Evolutionary conservation across 2,113 vertebrate genomes (phyloP).

Genomic region (Dissostichus mawsoni): DNA sequence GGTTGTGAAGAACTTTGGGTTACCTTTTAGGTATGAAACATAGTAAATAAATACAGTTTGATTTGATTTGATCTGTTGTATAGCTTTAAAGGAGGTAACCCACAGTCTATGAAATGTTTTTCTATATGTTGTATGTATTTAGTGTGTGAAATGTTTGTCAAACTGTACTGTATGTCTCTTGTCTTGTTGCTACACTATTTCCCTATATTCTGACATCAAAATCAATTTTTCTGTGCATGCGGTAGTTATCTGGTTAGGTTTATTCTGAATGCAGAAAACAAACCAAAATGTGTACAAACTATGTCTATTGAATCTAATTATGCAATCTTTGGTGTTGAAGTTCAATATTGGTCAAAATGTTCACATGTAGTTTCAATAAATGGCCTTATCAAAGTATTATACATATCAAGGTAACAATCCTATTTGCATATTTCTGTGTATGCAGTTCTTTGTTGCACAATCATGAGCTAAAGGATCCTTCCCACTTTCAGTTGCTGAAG

Average conservation of each 20-base stretch:
- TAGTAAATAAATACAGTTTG: too few species aligned
- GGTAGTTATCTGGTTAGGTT: background rate
- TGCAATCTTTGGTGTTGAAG: too few species aligned
- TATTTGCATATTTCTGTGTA: too few species aligned
- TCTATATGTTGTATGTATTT: background rate
- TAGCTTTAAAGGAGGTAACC: too few species aligned
- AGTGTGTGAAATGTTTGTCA: background rate
- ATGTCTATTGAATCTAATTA: background rate
- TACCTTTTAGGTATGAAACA: too few species aligned
- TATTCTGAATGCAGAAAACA: background rate
- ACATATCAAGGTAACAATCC: background rate
- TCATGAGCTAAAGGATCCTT: background rate
- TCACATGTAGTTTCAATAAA: background rate
- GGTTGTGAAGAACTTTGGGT: too few species aligned
- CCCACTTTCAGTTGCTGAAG: constrained; percentile 50
- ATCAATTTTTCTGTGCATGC: background rate
- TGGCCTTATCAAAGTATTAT: background rate
- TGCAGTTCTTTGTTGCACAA: background rate
- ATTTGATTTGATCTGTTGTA: too few species aligned
- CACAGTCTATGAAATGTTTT: too few species aligned
- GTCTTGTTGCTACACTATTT: background rate
- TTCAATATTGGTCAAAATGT: background rate
- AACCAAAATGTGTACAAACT: background rate
- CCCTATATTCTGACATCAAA: background rate
- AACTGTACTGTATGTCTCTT: background rate